Conservation (phyloP, 2,888 invertebrate species). For the Fragum sueziense region DNA sequence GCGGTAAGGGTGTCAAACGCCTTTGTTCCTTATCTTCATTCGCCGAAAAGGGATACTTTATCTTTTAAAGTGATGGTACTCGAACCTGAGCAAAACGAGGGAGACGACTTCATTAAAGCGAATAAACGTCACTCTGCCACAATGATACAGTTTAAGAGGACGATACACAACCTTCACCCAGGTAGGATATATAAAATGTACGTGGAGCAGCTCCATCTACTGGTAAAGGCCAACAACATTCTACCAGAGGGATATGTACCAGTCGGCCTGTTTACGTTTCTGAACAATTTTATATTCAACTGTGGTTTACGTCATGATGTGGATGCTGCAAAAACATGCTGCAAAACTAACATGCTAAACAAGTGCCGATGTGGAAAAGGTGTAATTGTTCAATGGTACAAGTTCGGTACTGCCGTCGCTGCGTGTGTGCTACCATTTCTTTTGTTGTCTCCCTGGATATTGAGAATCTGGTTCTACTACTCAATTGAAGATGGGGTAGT, state of each 20-base stretch:
- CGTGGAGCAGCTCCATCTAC: conserved; percentile 25
- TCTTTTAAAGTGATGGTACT: conserved; percentile 28
- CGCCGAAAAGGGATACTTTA: conserved; percentile 3
- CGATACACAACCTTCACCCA: neutral
- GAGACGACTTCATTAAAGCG: conserved; percentile 10
- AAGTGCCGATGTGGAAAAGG: neutral
- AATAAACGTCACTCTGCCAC: conserved; percentile 15
- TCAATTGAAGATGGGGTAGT: conserved; percentile 25
- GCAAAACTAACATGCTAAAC: conserved; percentile 29
- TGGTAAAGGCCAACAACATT: conserved; percentile 32
- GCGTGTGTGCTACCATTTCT: conserved; percentile 3
- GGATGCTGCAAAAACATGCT: conserved; percentile 26
- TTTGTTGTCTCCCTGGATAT: conserved; percentile 37
- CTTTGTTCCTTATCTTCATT: conserved; percentile 24
- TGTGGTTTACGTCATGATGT: conserved; percentile 41
- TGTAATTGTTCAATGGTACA: conserved; percentile 25
- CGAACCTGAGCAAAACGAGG: neutral
- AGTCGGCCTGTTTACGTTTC: conserved; percentile 32
- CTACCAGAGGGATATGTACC: conserved; percentile 38
- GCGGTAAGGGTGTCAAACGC: conserved; percentile 4
- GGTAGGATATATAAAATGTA: conserved; percentile 23
- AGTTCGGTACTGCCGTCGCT: conserved; percentile 23
- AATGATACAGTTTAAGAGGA: conserved; percentile 15
- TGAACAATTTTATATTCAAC: conserved; percentile 38
- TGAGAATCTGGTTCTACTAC: conserved; percentile 50